Evolutionary conservation across 1,140 invertebrate species (phyloP).

Genomic region (Drosophila neocordata): DNA sequence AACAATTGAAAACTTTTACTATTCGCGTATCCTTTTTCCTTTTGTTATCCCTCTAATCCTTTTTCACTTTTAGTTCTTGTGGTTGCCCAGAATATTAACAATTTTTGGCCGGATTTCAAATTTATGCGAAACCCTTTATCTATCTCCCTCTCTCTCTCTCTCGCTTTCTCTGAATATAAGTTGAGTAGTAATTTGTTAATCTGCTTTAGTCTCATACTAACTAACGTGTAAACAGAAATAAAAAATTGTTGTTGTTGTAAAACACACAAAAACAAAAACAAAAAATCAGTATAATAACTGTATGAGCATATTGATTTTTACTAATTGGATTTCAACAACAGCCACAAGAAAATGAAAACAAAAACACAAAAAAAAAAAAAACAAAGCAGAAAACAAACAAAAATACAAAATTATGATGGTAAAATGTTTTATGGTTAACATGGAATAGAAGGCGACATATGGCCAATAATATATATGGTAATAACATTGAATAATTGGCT

Average conservation of each 20-base stretch:
- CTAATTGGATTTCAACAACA: slow-evolving; percentile 73
- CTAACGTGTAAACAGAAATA: neutral
- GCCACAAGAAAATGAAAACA: slow-evolving; percentile 48
- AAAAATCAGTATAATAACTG: slow-evolving; percentile 65
- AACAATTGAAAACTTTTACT: too few relatives aligned
- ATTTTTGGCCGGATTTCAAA: slow-evolving; percentile 8
- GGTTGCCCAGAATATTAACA: too few relatives aligned
- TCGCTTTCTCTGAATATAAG: neutral
- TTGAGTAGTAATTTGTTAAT: slow-evolving; percentile 56
- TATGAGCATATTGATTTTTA: slow-evolving; percentile 77
- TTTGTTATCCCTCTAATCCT: neutral
- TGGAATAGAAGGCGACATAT: neutral
- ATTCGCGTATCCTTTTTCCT: neutral
- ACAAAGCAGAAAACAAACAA: slow-evolving; percentile 1
- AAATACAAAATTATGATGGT: slow-evolving; percentile 7
- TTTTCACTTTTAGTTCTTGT: too few relatives aligned
- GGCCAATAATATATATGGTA: too few relatives aligned
- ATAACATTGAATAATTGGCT: too few relatives aligned
- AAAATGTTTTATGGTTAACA: slow-evolving; percentile 11
- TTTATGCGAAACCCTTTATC: neutral
- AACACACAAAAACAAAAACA: slow-evolving; percentile 13
- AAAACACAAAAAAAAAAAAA: slow-evolving; percentile 29
- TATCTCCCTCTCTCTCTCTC: neutral
- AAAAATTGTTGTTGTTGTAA: neutral
- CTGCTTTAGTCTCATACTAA: slow-evolving; percentile 25